Percentiles rank a stretch among this genome's conserved stretches.
Evolutionary conservation across 2,888 invertebrate species (phyloP).

Genomic region (Tillus elongatus): DNA sequence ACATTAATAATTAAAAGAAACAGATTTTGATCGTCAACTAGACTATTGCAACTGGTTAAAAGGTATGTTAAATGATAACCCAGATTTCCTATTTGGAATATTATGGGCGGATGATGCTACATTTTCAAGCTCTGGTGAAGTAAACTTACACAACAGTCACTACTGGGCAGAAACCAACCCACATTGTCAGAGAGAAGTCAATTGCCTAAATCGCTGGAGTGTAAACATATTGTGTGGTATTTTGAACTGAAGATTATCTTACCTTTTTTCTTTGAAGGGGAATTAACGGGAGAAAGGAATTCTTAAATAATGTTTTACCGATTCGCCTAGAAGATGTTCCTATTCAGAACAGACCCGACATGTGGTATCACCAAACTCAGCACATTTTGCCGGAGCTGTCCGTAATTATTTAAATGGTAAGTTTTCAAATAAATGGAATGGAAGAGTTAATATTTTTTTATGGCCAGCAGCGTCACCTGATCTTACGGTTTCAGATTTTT

Average conservation of each 20-base stretch:
- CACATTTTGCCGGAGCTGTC: not conserved
- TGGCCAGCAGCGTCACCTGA: slow-evolving; percentile 1
- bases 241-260: not conserved
- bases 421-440: no score
- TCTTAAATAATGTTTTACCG: not conserved
- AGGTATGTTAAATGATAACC: not conserved
- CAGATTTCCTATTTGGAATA: slow-evolving; percentile 1
- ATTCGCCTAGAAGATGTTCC: not conserved
- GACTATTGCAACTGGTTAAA: slow-evolving; percentile 3
- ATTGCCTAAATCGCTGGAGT: slow-evolving; percentile 2
- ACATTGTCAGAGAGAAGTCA: slow-evolving; percentile 20
- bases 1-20: slow-evolving; percentile 3
- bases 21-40: not conserved
- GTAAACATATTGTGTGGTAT: slow-evolving; percentile 2
- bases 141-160: slow-evolving; percentile 26
- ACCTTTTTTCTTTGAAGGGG: slow-evolving; percentile 3
- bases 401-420: not conserved
- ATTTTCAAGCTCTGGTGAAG: slow-evolving; percentile 23
- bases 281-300: not conserved
- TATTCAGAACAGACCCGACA: no score
- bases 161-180: slow-evolving; percentile 26
- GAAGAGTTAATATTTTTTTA: not conserved
- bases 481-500: slow-evolving; percentile 3
- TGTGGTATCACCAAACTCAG: slow-evolving; percentile 1
- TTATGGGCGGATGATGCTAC: slow-evolving; percentile 27